Evolutionary conservation across 1,140 invertebrate genomes (phyloP).

Genomic region (roundworm (Caenorhabditis elegans)): WBcel235 BX284605.5:15878001-15878500

Average conservation of each 20-base stretch:
- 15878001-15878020: slow-evolving; percentile 16
- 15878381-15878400: background rate
- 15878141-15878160: slow-evolving; percentile 8
- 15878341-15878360: slow-evolving; percentile 22
- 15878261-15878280: slow-evolving; percentile 13
- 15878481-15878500: too few species aligned
- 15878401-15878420: background rate
- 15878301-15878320: background rate
- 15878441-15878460: too few species aligned
- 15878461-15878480: too few species aligned
- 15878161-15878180: background rate
- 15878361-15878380: background rate
- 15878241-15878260: background rate
- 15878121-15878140: background rate
- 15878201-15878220: background rate
- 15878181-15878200: slow-evolving; percentile 5
- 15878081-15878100: background rate
- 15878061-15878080: slow-evolving; percentile 11
- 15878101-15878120: slow-evolving; percentile 19
- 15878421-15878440: background rate
- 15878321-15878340: slow-evolving; percentile 8
- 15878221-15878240: slow-evolving; percentile 2
- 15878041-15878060: slow-evolving; percentile 9
- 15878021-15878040: slow-evolving; percentile 1
- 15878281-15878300: slow-evolving; percentile 1